Evolutionary conservation across 2,113 vertebrate species (phyloP).

Genomic region (Odocoileus hemionus): DNA sequence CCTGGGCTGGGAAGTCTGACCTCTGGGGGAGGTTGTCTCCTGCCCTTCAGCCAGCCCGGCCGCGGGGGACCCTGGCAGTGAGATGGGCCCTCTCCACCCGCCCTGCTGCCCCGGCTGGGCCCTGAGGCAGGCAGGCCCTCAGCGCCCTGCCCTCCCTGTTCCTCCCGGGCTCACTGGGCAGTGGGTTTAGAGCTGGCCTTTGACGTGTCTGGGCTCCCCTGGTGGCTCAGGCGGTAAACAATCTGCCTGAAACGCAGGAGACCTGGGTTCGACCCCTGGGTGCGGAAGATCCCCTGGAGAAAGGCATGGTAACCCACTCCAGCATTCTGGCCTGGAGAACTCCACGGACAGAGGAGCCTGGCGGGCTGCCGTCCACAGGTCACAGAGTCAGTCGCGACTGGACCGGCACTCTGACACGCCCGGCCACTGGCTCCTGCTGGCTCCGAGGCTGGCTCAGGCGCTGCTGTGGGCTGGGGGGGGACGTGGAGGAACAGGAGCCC

Average conservation of each 20-base stretch:
- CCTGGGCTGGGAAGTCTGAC: not conserved
- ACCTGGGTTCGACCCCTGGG: not conserved
- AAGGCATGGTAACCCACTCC: not conserved
- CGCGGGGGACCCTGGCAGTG: not conserved
- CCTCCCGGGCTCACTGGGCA: not conserved
- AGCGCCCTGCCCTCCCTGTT: not conserved
- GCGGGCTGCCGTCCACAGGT: not conserved
- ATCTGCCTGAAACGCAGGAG: not conserved
- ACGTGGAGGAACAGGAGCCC: not conserved
- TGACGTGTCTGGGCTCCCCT: not conserved
- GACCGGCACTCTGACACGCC: not conserved
- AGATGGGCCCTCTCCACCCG: not conserved
- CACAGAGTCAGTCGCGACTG: not conserved
- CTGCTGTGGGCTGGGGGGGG: accelerated
- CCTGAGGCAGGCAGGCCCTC: not conserved
- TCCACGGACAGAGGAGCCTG: not conserved
- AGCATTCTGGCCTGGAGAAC: not conserved
- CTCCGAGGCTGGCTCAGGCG: not conserved
- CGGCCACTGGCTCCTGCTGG: not conserved
- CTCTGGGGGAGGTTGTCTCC: too few relatives aligned
- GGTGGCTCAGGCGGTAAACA: not conserved
- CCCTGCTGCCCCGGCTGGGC: too few relatives aligned
- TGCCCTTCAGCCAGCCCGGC: not conserved
- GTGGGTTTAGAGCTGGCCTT: not conserved
- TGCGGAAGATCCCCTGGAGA: not conserved